Conservation (phyloP, 1,140 invertebrate species). For the Trachelipus rathkii region DNA sequence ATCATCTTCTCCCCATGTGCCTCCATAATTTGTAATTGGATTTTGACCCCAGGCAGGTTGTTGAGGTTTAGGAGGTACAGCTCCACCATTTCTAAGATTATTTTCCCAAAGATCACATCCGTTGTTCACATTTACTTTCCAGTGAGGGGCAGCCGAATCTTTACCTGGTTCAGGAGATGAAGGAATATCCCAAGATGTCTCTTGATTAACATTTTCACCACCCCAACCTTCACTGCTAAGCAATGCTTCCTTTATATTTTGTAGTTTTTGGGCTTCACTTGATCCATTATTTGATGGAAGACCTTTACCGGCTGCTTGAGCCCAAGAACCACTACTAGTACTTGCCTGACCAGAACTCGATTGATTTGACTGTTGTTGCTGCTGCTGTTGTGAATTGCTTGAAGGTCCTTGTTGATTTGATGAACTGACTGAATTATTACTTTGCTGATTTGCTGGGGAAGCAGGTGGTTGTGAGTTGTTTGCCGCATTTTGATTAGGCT, state of each 20-base stretch:
- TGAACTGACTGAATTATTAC: conserved; percentile 43
- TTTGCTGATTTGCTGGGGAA: conserved; percentile 43
- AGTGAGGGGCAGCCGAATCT: conserved; percentile 55
- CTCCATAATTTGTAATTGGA: conserved; percentile 82
- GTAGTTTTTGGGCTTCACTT: conserved; percentile 67
- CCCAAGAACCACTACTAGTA: conserved; percentile 48
- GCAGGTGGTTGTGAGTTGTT: conserved; percentile 46
- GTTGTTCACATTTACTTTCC: conserved; percentile 81
- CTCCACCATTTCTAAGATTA: conserved; percentile 80
- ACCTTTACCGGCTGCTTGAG: conserved; percentile 55
- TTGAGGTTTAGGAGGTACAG: conserved; percentile 66
- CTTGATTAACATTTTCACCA: conserved; percentile 88
- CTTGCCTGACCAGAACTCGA: conserved; percentile 9
- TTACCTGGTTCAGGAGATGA: conserved; percentile 70
- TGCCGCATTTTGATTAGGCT: conserved; percentile 37
- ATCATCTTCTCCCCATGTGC: conserved; percentile 91
- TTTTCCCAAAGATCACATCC: conserved; percentile 94
- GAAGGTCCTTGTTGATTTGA: conserved; percentile 16
- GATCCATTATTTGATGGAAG: conserved; percentile 46
- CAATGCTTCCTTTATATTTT: conserved; percentile 82
- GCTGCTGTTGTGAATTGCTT: background rate
- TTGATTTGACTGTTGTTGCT: conserved; percentile 36
- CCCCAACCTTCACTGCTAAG: conserved; percentile 94
- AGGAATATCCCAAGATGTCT: conserved; percentile 86
- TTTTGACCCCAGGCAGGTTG: conserved; percentile 89